These are phyloP conservation scores for Mythimna vitellina DNA, from an alignment of 2,888 invertebrate genomes.

Conservation along the genomic window DNA sequence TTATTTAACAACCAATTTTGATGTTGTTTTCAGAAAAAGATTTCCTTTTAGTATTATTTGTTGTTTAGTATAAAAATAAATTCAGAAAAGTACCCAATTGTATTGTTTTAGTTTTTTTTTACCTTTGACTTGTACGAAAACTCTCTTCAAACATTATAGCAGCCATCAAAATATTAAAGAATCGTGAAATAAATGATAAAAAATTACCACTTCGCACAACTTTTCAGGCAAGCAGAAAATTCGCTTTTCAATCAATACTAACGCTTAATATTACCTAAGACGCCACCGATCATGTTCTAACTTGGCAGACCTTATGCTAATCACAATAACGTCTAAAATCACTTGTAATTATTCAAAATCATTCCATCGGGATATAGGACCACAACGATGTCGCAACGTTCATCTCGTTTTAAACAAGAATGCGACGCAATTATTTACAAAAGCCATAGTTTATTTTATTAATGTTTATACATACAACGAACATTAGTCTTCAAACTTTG, in stretches of 20 bases:
- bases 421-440: conserved; percentile 73
- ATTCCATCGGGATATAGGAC: conserved; percentile 48
- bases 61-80: too few relatives aligned
- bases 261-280: conserved; percentile 35
- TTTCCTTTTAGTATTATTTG: too few relatives aligned
- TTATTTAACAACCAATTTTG: too few relatives aligned
- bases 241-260: conserved; percentile 30
- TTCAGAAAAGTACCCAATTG: too few relatives aligned
- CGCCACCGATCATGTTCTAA: conserved; percentile 32
- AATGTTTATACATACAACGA: conserved; percentile 71
- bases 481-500: conserved; percentile 76
- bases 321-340: conserved; percentile 48
- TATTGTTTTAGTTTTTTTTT: neutral
- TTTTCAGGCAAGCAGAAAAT: conserved; percentile 37
- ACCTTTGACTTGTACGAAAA: neutral
- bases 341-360: conserved; percentile 44
- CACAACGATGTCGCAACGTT: conserved; percentile 43
- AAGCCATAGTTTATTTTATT: conserved; percentile 68
- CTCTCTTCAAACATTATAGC: neutral
- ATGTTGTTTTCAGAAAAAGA: too few relatives aligned
- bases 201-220: conserved; percentile 6
- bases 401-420: conserved; percentile 69
- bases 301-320: conserved; percentile 43
- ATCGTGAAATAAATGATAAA: neutral
- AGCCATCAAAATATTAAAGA: conserved; percentile 1